Evolutionary conservation across 2,113 vertebrate species (phyloP), one percentile per base, ranked within the genome.

Genomic region (Syngnathus floridae): DNA sequence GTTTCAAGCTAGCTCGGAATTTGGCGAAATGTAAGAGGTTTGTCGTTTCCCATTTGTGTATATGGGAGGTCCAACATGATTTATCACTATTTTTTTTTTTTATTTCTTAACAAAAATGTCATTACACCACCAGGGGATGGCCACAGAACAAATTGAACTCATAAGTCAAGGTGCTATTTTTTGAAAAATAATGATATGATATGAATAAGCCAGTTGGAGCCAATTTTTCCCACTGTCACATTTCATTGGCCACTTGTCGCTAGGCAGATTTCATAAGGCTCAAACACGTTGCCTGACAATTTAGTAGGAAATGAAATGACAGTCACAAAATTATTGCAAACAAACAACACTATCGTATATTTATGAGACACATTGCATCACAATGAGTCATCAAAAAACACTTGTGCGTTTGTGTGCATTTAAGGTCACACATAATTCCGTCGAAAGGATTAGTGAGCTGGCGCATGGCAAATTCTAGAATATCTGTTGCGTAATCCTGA

Each of bases 401-500:
- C 10, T 26, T 58, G 19, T 60, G 22, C 21, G 52, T 64, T 7
- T 48, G 52, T 48, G 52, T 21, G 58, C 7, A 4, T 60, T 10
- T n/a, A 4, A 40, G 12, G 35, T 49, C 58, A 12, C 40, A 36
- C 10, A 12, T 68, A 52, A 51, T 46, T 35, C 43, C 37, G 35
- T 16, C 71, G 60, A 4, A 61, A 36, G 64, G 80, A 84, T 87
- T 82, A 81, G 69, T 13, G 60, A 17, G 16, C 37, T 63, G 54
- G 38, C 40, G 55, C n/a, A 62, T 38, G 14, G 77, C 65, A 66
- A n/a, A 76, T 83, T 85, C 69, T 73, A 69, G 74, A 79, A 82
- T 76, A 78, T 75, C 52, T 10, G 37, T 84, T 86, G 79, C 69
- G 55, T 87, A 88, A 90, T 80, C 75, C 82, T 36, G 64, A 79